Evolutionary conservation across 2,113 vertebrate genomes (phyloP), one percentile per base, ranked within the genome.

Genomic region (Hyla sarda): DNA sequence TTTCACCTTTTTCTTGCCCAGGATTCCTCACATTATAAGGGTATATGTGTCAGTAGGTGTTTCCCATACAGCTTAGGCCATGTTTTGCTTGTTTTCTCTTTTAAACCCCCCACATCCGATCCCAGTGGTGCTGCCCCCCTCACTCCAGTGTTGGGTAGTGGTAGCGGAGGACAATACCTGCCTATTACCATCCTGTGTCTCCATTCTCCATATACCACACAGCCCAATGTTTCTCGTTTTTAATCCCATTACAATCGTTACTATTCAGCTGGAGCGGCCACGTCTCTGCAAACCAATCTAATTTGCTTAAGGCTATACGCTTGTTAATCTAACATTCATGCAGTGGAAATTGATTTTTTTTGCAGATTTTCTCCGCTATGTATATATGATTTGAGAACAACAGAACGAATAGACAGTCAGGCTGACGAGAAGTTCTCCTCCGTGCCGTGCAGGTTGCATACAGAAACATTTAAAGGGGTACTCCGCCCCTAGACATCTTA

Each of bases 261-360:
- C 74, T 77, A 19, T 77, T 50, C 74, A 52, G 47, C 74, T 48
- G 16, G n/a, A 30, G 47, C 72, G 3, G 50, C 74, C 28, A 21
- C 74, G 25, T 16, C 47, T 25, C 47, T 50, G 47, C 74, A 19
- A 54, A 52, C 45, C 74, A 50, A 28, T 50, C 74, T 52, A 28
- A 77, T 77, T 77, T 52, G 45, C 48, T 77, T 77, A 77, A 54
- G 74, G 74, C 74, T 52, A 77, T 32, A 30, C 25, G n/a, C 74
- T 77, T 77, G 74, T 77, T 77, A 77, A 50, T 77, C 74, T 52
- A 48, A 77, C 74, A 77, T 77, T 77, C 74, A 52, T 77, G 47
- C 47, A 54, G 45, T 3, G 25, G 74, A 77, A 77, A 77, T 77
- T 77, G 48, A 77, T 52, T 77, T 77, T 41, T 77, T 77, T 77